Conservation (phyloP, 1,140 invertebrate species). For the Cyclargus thomasi region DNA sequence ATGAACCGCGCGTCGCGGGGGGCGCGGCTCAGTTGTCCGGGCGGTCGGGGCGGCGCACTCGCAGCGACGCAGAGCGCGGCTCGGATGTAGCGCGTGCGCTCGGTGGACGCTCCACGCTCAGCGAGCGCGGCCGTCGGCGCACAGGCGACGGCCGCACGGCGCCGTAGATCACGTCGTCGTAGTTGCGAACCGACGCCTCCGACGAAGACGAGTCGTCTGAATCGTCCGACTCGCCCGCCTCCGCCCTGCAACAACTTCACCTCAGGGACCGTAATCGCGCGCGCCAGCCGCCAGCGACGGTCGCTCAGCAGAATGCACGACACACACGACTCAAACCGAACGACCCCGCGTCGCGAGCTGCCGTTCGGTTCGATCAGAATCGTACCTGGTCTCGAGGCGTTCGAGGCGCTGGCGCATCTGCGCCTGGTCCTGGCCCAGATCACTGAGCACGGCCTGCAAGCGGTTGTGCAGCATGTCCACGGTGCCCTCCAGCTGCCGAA, state of each 20-base stretch:
- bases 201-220: neutral
- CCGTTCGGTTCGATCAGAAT: neutral
- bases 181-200: neutral
- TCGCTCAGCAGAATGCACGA: neutral
- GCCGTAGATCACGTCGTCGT: neutral
- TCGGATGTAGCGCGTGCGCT: neutral
- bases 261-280: neutral
- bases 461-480: constrained; percentile 53
- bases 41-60: neutral
- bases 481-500: constrained; percentile 49
- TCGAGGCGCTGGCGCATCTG: constrained; percentile 74
- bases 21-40: neutral
- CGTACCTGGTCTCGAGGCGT: constrained; percentile 74
- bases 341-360: too few species aligned
- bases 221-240: neutral
- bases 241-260: neutral
- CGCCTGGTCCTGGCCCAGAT: constrained; percentile 53
- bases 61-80: neutral
- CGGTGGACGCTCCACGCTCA: neutral
- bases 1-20: neutral
- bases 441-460: constrained; percentile 44
- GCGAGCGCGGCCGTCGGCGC: neutral
- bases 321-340: too few species aligned
- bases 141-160: neutral
- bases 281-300: neutral